Percentiles rank a stretch among this genome's conserved stretches.
Evolutionary conservation across 2,113 vertebrate species (phyloP).

Genomic region (Caranx ignobilis): DNA sequence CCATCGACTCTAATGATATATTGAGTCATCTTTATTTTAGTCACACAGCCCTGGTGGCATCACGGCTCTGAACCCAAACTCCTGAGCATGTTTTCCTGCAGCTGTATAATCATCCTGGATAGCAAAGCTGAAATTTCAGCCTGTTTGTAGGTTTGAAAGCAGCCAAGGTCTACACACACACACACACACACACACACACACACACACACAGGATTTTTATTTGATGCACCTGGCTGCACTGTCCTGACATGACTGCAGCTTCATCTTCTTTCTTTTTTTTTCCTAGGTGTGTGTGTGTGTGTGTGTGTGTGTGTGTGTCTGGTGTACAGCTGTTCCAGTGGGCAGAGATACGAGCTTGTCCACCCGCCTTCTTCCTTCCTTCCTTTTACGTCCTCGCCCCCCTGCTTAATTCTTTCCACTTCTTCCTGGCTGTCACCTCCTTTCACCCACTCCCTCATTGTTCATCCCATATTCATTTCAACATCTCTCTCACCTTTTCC

Average conservation of each 20-base stretch:
- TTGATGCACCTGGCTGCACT: background rate
- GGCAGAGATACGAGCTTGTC: constrained; percentile 24
- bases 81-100: background rate
- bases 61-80: background rate
- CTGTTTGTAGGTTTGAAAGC: background rate
- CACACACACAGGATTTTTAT: background rate
- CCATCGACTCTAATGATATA: background rate
- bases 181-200: background rate
- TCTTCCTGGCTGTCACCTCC: background rate
- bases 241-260: background rate
- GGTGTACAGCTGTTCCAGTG: constrained; percentile 27
- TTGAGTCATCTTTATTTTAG: background rate
- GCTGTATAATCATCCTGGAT: constrained; percentile 7
- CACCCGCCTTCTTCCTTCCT: constrained; percentile 50
- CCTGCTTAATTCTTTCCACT: constrained; percentile 19
- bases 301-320: constrained; percentile 17
- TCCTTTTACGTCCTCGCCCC: constrained; percentile 8
- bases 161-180: background rate
- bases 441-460: background rate
- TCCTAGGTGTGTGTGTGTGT: background rate
- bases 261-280: background rate
- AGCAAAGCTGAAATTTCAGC: background rate
- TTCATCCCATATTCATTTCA: background rate
- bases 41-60: background rate
- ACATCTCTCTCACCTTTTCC: constrained; percentile 15